Base-by-base conservation (phyloP, 2,888 invertebrate species). In the Smittia aterrima region DNA sequence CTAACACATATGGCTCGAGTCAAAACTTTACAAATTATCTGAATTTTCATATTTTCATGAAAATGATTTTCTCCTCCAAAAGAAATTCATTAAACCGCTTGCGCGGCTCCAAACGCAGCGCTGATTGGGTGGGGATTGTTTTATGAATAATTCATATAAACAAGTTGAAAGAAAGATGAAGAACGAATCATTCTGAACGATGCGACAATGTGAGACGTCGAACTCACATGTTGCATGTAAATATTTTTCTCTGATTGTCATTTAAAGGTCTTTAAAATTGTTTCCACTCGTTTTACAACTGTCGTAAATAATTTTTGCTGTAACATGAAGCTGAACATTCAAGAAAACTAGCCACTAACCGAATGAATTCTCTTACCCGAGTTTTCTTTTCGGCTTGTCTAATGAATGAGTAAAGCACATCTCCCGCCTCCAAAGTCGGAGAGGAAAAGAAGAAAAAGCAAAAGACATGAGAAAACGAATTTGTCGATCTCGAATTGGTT, bases 401-500 rank as follows among this genome's bases (percentile, higher is more conserved):
- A 58, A 58, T 58, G 58, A 58, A n/a, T 22, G 58, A 58, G 58
- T 58, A 58, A 13, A 7, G 58, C 58, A 58, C 58, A 58, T 58
- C 58, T 58, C 58, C 47, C 40, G 66, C 66, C 66, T 66, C 66
- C 66, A 66, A 22, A 18, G 22, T 18, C 9, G 20, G n/a, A 22
- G 22, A 58, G n/a, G 22, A 11, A 58, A 22, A 58, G 13, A 13
- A 58, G 18, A 22, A 58, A 18, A 18, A 22, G 22, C 7, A n/a
- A 58, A 58, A 58, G 58, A 58, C 7, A 58, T 22, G 22, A 58
- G 58, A 58, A 58, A 58, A 58, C 58, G 22, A 58, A 68, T 68
- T 40, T 22, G 24, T 68, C 18, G 68, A 68, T 70, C 70, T 58
- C 22, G n/a, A 58, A 22, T 22, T 58, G 64, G 64, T 27, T 72